Conservation (phyloP, 2,888 invertebrate species). For the Brachyptera putata region DNA sequence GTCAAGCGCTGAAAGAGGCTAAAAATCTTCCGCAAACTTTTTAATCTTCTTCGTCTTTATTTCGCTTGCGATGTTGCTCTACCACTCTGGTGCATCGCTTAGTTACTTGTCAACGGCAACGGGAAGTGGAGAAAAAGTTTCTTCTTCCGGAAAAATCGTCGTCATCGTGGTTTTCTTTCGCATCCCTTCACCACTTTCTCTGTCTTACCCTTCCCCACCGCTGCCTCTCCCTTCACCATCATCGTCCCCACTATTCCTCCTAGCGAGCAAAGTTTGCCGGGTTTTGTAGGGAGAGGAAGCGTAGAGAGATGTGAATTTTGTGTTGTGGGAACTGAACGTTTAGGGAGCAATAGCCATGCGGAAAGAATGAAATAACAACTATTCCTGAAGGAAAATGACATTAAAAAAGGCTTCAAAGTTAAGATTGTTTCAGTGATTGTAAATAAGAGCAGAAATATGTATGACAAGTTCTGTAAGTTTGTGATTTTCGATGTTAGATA, state of each 20-base stretch:
- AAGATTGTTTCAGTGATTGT: constrained; percentile 1
- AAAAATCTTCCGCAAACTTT: constrained; percentile 15
- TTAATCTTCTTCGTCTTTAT: constrained; percentile 20
- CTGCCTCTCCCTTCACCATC: not conserved
- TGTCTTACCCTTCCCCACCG: not conserved
- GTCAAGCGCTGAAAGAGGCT: constrained; percentile 16
- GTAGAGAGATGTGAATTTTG: constrained; percentile 19
- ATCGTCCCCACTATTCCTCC: too few relatives aligned
- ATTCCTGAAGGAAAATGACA: constrained; percentile 4
- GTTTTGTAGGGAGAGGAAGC: not conserved
- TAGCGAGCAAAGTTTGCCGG: constrained; percentile 5
- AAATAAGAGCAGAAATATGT: not conserved
- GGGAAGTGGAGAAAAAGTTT: constrained; percentile 28
- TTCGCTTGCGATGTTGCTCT: constrained; percentile 20
- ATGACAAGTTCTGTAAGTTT: too few relatives aligned
- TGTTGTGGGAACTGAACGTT: constrained; percentile 24
- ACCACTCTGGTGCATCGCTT: constrained; percentile 23
- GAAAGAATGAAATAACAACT: constrained; percentile 1
- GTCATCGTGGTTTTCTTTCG: constrained; percentile 25
- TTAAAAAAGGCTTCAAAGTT: not conserved
- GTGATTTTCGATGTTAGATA: too few relatives aligned
- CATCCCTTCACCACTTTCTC: constrained; percentile 16
- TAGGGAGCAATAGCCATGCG: constrained; percentile 5
- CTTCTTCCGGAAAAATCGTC: constrained; percentile 30
- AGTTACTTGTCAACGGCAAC: constrained; percentile 29